Conservation (phyloP, 1,140 invertebrate species). For the Bombyx mandarina region DNA sequence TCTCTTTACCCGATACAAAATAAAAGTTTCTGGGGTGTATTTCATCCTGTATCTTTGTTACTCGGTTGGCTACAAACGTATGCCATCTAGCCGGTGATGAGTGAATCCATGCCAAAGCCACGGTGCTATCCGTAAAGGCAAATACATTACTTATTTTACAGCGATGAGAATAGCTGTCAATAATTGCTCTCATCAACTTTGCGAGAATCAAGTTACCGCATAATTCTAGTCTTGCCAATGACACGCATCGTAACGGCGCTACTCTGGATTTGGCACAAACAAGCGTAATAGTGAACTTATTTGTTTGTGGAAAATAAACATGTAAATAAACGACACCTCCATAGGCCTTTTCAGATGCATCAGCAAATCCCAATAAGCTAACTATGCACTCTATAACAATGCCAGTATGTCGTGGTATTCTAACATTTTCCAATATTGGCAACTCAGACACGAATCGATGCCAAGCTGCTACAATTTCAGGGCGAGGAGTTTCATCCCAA, state of each 20-base stretch:
- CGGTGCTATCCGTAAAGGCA: constrained; percentile 13
- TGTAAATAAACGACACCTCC: constrained; percentile 15
- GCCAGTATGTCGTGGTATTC: constrained; percentile 17
- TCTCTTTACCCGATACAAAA: constrained; percentile 9
- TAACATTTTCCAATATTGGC: constrained; percentile 11
- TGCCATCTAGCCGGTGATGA: constrained; percentile 14
- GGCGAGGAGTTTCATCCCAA: constrained; percentile 30
- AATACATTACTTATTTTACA: constrained; percentile 15
- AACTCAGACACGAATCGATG: constrained; percentile 12
- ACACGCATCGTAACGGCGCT: constrained; percentile 14
- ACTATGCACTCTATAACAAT: constrained; percentile 6
- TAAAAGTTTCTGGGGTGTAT: constrained; percentile 10
- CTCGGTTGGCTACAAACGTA: constrained; percentile 15
- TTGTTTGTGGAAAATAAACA: constrained; percentile 7
- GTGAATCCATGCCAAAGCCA: constrained; percentile 16
- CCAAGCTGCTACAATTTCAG: constrained; percentile 11
- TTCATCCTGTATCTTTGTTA: constrained; percentile 11
- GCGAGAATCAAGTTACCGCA: constrained; percentile 18
- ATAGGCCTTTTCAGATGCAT: constrained; percentile 19
- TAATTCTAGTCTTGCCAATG: constrained; percentile 26
- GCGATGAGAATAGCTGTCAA: constrained; percentile 15
- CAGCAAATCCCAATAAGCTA: constrained; percentile 17
- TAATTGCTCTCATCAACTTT: constrained; percentile 22
- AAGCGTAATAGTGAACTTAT: constrained; percentile 7
- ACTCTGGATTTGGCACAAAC: constrained; percentile 26